A percentile compares a stretch with the other conserved stretches of the same genome.
Evolutionary conservation across 1,140 invertebrate species (phyloP).

Genomic region (Plutomurus gul): DNA sequence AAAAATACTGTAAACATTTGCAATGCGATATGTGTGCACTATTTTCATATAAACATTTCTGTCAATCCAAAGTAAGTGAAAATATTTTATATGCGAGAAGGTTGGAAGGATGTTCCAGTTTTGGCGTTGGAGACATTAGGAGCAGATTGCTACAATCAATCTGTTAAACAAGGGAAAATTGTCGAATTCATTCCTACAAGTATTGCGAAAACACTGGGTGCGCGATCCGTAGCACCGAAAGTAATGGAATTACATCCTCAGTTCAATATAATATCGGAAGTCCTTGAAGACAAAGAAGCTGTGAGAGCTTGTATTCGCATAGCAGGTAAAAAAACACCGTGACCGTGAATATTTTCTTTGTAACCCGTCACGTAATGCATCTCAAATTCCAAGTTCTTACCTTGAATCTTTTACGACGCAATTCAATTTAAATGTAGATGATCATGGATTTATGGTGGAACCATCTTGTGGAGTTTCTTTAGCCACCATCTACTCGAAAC

Average conservation of each 20-base stretch:
- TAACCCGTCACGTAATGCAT: too few relatives aligned
- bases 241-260: constrained; percentile 57
- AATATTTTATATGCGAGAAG: constrained; percentile 27
- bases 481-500: constrained; percentile 54
- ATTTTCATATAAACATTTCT: background rate
- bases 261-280: constrained; percentile 57
- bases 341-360: too few relatives aligned
- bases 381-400: too few relatives aligned
- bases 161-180: constrained; percentile 58
- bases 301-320: constrained; percentile 61
- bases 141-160: constrained; percentile 60
- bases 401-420: background rate
- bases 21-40: background rate
- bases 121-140: constrained; percentile 64
- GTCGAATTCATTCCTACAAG: constrained; percentile 60
- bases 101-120: constrained; percentile 60
- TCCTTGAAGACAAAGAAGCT: constrained; percentile 61
- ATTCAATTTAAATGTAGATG: constrained; percentile 50
- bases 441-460: constrained; percentile 62
- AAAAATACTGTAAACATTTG: background rate
- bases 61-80: background rate
- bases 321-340: constrained; percentile 57
- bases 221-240: constrained; percentile 56
- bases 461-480: constrained; percentile 63
- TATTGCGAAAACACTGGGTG: constrained; percentile 57